These are phyloP conservation scores for Protonibea diacanthus DNA, from an alignment of 2,797 vertebrate species.

Conservation along the genomic window DNA sequence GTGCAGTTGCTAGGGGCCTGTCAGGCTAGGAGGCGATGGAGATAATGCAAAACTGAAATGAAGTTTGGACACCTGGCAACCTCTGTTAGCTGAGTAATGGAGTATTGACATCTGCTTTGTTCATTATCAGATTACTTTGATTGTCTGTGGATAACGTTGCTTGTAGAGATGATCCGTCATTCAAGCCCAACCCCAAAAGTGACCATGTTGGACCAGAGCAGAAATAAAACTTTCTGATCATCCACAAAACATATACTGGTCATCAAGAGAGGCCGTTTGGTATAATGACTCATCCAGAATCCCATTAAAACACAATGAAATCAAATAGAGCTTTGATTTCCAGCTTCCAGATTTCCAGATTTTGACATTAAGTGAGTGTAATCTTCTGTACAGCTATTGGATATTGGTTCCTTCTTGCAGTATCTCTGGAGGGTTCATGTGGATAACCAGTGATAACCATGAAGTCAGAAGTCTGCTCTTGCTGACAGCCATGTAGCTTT, in stretches of 20 bases:
- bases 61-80: slow-evolving; percentile 38
- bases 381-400: slow-evolving; percentile 25
- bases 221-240: neutral
- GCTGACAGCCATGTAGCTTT: slow-evolving; percentile 20
- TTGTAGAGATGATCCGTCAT: slow-evolving; percentile 12
- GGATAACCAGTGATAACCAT: slow-evolving; percentile 26
- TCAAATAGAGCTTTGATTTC: slow-evolving; percentile 51
- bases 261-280: slow-evolving; percentile 24
- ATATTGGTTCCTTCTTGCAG: slow-evolving; percentile 4
- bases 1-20: slow-evolving; percentile 22
- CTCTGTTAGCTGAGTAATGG: neutral
- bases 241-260: neutral
- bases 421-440: slow-evolving; percentile 26
- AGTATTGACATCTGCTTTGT: slow-evolving; percentile 14
- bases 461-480: slow-evolving; percentile 7
- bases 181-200: no score
- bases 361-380: slow-evolving; percentile 12
- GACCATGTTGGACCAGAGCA: neutral
- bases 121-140: slow-evolving; percentile 37
- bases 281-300: neutral
- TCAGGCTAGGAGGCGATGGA: slow-evolving; percentile 19
- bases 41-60: slow-evolving; percentile 33
- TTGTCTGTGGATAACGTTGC: slow-evolving; percentile 25
- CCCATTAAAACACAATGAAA: slow-evolving; percentile 38
- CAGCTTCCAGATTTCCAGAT: no score